These are phyloP conservation scores for Coronaproctus castanopsis DNA, from an alignment of 2,888 invertebrate genomes.

Conservation along the genomic window DNA sequence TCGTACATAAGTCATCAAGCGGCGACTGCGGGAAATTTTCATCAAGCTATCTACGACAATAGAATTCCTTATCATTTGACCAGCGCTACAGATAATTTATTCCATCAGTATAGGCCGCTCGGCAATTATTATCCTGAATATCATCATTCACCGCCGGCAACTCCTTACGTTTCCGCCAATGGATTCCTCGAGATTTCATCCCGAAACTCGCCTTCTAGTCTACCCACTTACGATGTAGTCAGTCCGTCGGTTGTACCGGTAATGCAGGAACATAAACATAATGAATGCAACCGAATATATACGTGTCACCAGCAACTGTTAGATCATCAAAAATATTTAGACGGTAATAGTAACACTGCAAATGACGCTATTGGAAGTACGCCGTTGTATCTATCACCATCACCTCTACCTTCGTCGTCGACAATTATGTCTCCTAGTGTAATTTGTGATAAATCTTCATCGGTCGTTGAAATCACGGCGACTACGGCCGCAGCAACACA, in stretches of 20 bases:
- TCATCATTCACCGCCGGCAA: conserved; percentile 40
- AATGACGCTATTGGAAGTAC: neutral
- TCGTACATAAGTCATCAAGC: conserved; percentile 47
- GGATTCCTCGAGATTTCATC: conserved; percentile 62
- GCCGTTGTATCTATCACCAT: neutral
- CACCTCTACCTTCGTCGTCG: neutral
- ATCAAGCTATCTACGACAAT: conserved; percentile 41
- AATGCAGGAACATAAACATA: neutral
- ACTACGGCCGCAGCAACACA: neutral
- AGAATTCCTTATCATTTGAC: conserved; percentile 38
- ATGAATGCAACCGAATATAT: conserved; percentile 35
- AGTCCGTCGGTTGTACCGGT: conserved; percentile 10
- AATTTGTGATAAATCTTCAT: conserved; percentile 12
- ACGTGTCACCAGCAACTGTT: conserved; percentile 38
- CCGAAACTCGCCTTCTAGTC: conserved; percentile 35
- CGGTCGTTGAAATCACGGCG: conserved; percentile 20
- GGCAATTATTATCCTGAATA: conserved; percentile 40
- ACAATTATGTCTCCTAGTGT: conserved; percentile 4
- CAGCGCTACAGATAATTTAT: conserved; percentile 54
- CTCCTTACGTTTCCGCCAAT: conserved; percentile 51
- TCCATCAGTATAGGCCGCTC: conserved; percentile 74
- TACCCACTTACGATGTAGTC: conserved; percentile 36
- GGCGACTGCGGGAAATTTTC: conserved; percentile 24
- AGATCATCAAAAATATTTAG: conserved; percentile 32
- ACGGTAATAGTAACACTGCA: conserved; percentile 18